phyloP scores from a whole-genome alignment of 2,797 vertebrate genomes.

The Siniperca obscura region DNA sequence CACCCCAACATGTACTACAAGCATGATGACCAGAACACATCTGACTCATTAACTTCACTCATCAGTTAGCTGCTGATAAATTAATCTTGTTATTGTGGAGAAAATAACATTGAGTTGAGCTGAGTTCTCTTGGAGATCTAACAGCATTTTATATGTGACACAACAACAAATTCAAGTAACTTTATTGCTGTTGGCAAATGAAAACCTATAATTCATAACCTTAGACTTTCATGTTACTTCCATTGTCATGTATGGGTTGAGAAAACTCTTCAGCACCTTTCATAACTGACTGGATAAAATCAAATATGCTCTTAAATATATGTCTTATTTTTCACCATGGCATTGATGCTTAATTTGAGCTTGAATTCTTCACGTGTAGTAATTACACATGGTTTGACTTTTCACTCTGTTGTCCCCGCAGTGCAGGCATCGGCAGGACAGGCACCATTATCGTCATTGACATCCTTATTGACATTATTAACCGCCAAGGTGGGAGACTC shows the following conservation, averaged over 20 bases:
- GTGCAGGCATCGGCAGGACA: constrained; percentile 90
- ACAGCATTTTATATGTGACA: constrained; percentile 19
- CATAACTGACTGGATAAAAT: background rate
- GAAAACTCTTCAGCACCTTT: background rate
- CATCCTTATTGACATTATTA: constrained; percentile 89
- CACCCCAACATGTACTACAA: background rate
- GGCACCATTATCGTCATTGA: constrained; percentile 92
- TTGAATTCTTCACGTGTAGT: background rate
- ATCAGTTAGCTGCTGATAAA: background rate
- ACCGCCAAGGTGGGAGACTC: constrained; percentile 85
- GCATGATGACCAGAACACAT: background rate
- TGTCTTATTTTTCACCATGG: background rate
- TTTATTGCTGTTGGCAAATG: constrained; percentile 8
- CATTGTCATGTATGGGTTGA: background rate
- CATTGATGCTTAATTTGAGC: background rate
- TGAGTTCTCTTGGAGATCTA: background rate
- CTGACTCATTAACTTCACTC: background rate
- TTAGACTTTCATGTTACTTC: constrained; percentile 1
- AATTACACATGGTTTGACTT: constrained; percentile 10
- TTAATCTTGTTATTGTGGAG: background rate
- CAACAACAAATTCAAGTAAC: background rate
- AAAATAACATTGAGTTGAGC: background rate
- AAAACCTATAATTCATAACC: background rate
- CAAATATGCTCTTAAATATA: background rate
- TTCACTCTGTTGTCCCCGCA: constrained; percentile 58